Base-by-base conservation (phyloP, 2,888 invertebrate species). In the Sceliomorpha sp. region DNA sequence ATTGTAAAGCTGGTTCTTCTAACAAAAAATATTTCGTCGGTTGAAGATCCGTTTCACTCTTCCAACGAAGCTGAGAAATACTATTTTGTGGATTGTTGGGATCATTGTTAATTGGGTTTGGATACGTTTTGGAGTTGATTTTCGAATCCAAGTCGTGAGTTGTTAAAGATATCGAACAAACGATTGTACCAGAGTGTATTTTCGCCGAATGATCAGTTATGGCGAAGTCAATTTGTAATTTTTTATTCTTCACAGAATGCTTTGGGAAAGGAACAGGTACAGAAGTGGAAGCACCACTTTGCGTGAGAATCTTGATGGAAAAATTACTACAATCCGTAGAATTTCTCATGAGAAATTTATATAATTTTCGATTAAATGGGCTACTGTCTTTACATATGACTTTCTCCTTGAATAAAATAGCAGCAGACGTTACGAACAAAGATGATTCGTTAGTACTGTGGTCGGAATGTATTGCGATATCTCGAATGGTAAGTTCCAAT, bases 261-360 rank as follows among this genome's bases (percentile, higher is more conserved):
- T 75, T 81, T 1, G 88, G 88, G 31, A 88, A 50, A 2, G 85
- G 85, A 0, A 88, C 66, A 0, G 88, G 88, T 2, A 88, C 48
- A 7, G 70, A 72, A 14, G 79, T 80, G 7, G 55, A 75, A 5
- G 74, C 68, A 0, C 77, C 80, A 34, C 76, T 70, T 14, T 75
- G 74, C 0, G 79, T 59, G 2, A 77, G 55, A 6, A 88, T 74
- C 73, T 77, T 74, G 9, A 86, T 74, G 0, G 78, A 78, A 12
- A 87, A 69, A 72, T 83, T 73, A 42, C 76, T 73, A 0, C 74
- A 75, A 40, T 83, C 83, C 1, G 72, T 62, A 0, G 72, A 63
- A 39, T 78, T 80, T 24, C 78, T 73, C 1, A 87, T 70, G 5
- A 87, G 59, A 14, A 88, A 58, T 63, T 85, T 87, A 58, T 85